Evolutionary conservation across 2,113 vertebrate species (phyloP), one percentile per base, ranked within the genome.

Genomic region (Stegastes partitus): DNA sequence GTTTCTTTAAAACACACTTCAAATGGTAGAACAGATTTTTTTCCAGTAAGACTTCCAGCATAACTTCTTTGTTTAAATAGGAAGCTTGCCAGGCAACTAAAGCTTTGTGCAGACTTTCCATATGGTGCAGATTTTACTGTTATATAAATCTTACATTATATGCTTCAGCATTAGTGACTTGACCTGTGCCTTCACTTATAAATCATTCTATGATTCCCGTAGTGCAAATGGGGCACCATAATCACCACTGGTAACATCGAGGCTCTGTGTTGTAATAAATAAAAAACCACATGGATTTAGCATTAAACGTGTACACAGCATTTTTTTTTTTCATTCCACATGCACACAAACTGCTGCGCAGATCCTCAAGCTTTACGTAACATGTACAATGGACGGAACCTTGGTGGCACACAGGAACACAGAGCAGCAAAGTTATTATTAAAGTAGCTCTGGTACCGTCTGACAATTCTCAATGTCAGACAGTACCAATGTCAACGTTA

Each of bases 161-260:
- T 58, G 28, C 45, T 66, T 53, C n/a, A 47, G 34, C 14, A 12
- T 76, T 18, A 69, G 47, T 56, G 39, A 59, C 19, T 58, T 56
- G 26, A 0, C 25, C 45, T 68, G 25, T 54, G 47, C 44, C 11
- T 57, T 50, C 15, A 18, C 31, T 53, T 34, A 70, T 37, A 55
- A 50, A 23, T 53, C 25, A 23, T 53, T 77, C 25, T 57, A 58
- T 53, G 44, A 28, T 50, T 12, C 8, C 34, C 11, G 42, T 42
- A 50, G 53, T 25, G 21, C 69, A 59, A 66, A 61, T 25, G 10
- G 49, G n/a, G 39, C 3, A 5, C 8, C 11, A 54, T 6, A 57
- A 57, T 65, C 53, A 45, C 23, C n/a, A 62, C 37, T 18, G 42
- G 11, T 59, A 21, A 71, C 61, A 71, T 26, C 1, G 57, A 42